Evolutionary conservation across 2,113 vertebrate genomes (phyloP).

Genomic region (Castor canadensis): DNA sequence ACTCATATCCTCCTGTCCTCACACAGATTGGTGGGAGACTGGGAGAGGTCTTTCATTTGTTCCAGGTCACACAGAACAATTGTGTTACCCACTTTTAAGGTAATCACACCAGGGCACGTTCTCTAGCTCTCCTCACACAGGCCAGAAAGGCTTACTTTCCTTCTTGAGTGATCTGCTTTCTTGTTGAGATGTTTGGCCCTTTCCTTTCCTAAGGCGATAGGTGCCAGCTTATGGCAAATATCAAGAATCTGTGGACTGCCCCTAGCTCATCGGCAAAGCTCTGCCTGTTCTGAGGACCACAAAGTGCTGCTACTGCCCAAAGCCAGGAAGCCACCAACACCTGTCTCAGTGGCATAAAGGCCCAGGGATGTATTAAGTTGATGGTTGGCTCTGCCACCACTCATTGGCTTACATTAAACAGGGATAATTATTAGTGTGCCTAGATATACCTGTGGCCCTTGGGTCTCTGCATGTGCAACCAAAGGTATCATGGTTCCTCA

Average conservation of each 20-base stretch:
- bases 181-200: neutral
- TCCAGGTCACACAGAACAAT: neutral
- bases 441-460: too few relatives aligned
- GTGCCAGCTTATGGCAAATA: too few relatives aligned
- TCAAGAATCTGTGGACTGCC: neutral
- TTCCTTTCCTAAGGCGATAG: neutral
- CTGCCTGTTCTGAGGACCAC: neutral
- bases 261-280: neutral
- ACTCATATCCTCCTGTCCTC: too few relatives aligned
- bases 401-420: neutral
- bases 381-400: too few relatives aligned
- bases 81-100: too few relatives aligned
- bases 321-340: neutral
- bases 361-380: neutral
- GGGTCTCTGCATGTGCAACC: neutral
- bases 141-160: too few relatives aligned
- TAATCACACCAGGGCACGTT: too few relatives aligned
- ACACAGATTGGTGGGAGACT: neutral
- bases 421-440: rapidly evolving
- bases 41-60: neutral
- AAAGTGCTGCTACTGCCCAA: neutral
- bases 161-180: neutral
- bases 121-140: too few relatives aligned
- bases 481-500: neutral
- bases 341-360: neutral